Evolutionary conservation across 2,797 vertebrate species (phyloP).

Genomic region (Amblyraja radiata): DNA sequence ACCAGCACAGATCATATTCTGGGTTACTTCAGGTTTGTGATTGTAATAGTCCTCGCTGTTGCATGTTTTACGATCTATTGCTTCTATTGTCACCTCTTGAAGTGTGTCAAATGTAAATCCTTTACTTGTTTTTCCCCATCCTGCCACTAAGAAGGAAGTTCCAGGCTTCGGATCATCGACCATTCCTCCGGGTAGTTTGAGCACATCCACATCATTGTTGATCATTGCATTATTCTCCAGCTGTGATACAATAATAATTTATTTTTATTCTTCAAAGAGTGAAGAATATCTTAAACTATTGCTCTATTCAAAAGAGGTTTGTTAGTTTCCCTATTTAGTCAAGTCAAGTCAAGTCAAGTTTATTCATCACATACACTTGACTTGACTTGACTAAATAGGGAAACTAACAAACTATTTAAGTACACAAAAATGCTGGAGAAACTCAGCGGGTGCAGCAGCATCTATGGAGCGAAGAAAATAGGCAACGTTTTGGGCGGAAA

Average conservation of each 20-base stretch:
- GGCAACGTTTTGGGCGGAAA: no score
- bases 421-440: no score
- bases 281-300: background rate
- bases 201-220: slow-evolving; percentile 4
- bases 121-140: background rate
- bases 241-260: background rate
- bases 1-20: slow-evolving; percentile 34
- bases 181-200: background rate
- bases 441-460: no score
- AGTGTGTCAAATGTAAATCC: background rate
- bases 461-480: no score
- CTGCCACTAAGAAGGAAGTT: slow-evolving; percentile 22
- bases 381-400: no score
- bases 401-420: no score
- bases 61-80: slow-evolving; percentile 15
- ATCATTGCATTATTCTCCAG: background rate
- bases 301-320: background rate
- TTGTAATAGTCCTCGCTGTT: slow-evolving; percentile 15
- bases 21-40: background rate
- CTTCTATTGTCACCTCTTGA: background rate
- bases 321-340: no score
- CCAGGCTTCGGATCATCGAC: background rate
- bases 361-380: no score
- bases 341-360: no score
- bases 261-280: background rate